phyloP scores from a whole-genome alignment of 1,140 invertebrate species.

The Drosophila serrata region DNA sequence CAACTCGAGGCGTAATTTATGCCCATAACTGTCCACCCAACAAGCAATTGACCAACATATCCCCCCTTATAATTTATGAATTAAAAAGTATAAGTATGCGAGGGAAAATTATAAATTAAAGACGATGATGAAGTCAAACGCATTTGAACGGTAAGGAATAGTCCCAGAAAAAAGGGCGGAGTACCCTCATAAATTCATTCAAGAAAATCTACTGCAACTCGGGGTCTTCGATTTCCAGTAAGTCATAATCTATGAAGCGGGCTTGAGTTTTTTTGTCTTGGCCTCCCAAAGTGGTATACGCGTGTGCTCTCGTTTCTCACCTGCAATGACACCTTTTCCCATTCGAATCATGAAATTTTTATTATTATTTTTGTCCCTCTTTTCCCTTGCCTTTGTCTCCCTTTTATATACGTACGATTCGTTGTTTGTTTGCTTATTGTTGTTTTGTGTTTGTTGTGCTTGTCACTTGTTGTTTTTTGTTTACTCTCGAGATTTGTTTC shows the following conservation, averaged over 20 bases:
- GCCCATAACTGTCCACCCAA: conserved; percentile 59
- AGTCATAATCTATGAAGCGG: conserved; percentile 15
- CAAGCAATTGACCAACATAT: conserved; percentile 74
- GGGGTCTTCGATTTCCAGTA: conserved; percentile 19
- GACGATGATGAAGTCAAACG: not conserved
- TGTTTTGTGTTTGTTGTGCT: conserved; percentile 33
- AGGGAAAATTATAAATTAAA: conserved; percentile 31
- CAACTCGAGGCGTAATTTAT: conserved; percentile 71
- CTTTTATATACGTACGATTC: conserved; percentile 28
- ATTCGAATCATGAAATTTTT: conserved; percentile 65
- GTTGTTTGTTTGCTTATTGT: conserved; percentile 31
- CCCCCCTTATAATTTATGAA: conserved; percentile 68
- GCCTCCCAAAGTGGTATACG: conserved; percentile 38
- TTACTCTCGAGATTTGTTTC: conserved; percentile 66
- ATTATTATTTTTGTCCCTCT: conserved; percentile 27
- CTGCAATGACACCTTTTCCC: conserved; percentile 75
- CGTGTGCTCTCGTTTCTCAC: conserved; percentile 82
- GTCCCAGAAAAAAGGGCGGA: not conserved
- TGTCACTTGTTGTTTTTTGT: conserved; percentile 40
- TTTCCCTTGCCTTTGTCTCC: conserved; percentile 14
- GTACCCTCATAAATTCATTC: conserved; percentile 77
- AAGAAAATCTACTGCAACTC: conserved; percentile 25
- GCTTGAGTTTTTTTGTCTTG: conserved; percentile 4
- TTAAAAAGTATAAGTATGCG: conserved; percentile 12
- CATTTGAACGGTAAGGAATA: conserved; percentile 8